Base-by-base conservation (phyloP, 2,113 vertebrate species). In the Potamarius usumacintae region DNA sequence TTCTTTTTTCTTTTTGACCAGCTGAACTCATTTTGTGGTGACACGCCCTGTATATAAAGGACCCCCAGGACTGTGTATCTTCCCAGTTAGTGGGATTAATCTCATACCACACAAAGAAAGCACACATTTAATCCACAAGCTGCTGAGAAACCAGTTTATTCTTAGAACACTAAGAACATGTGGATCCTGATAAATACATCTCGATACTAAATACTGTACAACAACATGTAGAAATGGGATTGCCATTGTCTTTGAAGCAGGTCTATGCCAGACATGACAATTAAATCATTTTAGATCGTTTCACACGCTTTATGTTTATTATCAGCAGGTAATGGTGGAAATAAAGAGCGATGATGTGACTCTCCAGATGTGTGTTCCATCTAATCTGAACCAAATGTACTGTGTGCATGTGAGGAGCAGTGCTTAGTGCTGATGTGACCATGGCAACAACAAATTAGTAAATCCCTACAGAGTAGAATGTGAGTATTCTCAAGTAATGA, bases 61-160 rank as follows among this genome's bases (percentile, higher is more conserved):
- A 62, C 58, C 30, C 20, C 65, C 79, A 48, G 2, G n/a, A 25
- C 53, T n/a, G 30, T 67, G 74, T 18, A 55, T 53, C 58, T 30
- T 6, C 7, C 53, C 76, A 34, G 34, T 67, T 76, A 79, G 5
- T 67, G 60, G 50, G n/a, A 42, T 55, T 86, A 65, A 67, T 77
- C 20, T 30, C 34, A 8, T 69, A 67, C 20, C 27, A 55, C n/a
- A 20, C 14, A 53, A 69, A 20, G 42, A 30, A 69, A 83, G 8
- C 71, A 8, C 11, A 62, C 7, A 0, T 14, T 52, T 86, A 80
- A 67, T 78, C 34, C 72, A 78, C 52, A 58, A 30, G 72, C 84
- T 63, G 74, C 74, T 55, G 25, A 86, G 85, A 55, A 65, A 25
- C 48, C 48, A 34, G 60, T 79, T 67, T 60, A 60, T n/a, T 60